Base-by-base conservation (phyloP, 2,888 invertebrate genomes). In the Lycocerus yunnanus region DNA sequence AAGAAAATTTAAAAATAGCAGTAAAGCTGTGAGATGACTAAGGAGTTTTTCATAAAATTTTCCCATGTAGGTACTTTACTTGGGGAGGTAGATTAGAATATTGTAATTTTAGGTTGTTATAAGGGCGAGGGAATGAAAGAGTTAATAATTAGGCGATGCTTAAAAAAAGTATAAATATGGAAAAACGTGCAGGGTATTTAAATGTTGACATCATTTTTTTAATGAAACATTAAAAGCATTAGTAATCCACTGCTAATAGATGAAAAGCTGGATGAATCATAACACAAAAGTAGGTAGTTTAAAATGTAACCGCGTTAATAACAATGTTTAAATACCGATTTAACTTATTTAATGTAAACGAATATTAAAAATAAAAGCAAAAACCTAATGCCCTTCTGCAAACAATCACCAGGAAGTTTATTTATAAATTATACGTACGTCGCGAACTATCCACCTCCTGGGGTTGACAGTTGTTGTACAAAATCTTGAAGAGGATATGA, bases 381-480 rank as follows among this genome's bases (percentile, higher is more conserved):
- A 65, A 75, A 65, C 72, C 58, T 71, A 77, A 77, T 73, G 71
- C 72, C 77, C 78, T 74, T 74, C 71, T 70, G 60, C 76, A 70
- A 78, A 70, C 72, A 66, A 76, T 65, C 73, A 78, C 73, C 73
- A 77, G 73, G 69, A 78, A 77, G 71, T 76, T 69, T 74, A 78
- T 76, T 79, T 78, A 74, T 73, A 75, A 72, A 74, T 75, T 66
- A 77, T 80, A 80, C 80, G 73, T 80, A 80, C 80, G 71, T 79
- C 71, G 78, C 74, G 68, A 72, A 76, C 67, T 74, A 77, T 78
- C 78, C 78, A 78, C 74, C 77, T 77, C 75, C 76, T 80, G 69
- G 71, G 75, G 72, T 75, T 71, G 75, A 72, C 76, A 76, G 78
- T 73, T 70, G 78, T 73, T 70, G 73, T 66, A 61, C 63, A 70